These are phyloP conservation scores for Zaprionus vittiger DNA, from an alignment of 1,140 invertebrate genomes.

Conservation along the genomic window DNA sequence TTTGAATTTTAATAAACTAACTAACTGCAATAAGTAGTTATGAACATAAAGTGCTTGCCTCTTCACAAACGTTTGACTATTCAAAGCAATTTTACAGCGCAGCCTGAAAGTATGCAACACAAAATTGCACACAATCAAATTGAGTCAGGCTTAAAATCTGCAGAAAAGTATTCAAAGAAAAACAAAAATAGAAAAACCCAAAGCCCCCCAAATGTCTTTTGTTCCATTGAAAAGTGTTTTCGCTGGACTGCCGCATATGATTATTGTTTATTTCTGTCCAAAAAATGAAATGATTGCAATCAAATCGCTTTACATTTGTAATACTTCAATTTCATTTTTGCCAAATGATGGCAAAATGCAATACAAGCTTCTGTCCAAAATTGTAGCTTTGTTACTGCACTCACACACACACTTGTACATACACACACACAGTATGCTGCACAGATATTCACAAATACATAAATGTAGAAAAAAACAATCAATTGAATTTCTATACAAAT, in stretches of 20 bases:
- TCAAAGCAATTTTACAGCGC: background rate
- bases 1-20: slow-evolving; percentile 57
- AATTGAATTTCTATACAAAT: slow-evolving; percentile 60
- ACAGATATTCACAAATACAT: slow-evolving; percentile 2
- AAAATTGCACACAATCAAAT: background rate
- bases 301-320: slow-evolving; percentile 74
- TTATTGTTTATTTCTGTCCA: slow-evolving; percentile 20
- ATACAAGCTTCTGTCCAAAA: slow-evolving; percentile 51
- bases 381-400: slow-evolving; percentile 73
- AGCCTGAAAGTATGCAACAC: background rate
- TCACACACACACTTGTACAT: slow-evolving; percentile 14
- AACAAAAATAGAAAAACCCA: background rate
- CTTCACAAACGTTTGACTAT: background rate
- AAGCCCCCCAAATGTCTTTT: slow-evolving; percentile 10
- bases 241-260: slow-evolving; percentile 7
- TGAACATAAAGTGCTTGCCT: background rate
- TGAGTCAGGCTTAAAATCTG: background rate
- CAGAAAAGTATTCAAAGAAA: background rate
- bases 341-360: slow-evolving; percentile 47
- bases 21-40: background rate
- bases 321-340: slow-evolving; percentile 63
- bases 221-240: slow-evolving; percentile 9
- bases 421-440: slow-evolving; percentile 1
- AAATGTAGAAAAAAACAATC: slow-evolving; percentile 58
- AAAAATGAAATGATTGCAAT: slow-evolving; percentile 46